Percentiles rank a stretch among this genome's conserved stretches.
Conservation (phyloP, 2,113 vertebrate species). For the Orycteropus afer region DNA sequence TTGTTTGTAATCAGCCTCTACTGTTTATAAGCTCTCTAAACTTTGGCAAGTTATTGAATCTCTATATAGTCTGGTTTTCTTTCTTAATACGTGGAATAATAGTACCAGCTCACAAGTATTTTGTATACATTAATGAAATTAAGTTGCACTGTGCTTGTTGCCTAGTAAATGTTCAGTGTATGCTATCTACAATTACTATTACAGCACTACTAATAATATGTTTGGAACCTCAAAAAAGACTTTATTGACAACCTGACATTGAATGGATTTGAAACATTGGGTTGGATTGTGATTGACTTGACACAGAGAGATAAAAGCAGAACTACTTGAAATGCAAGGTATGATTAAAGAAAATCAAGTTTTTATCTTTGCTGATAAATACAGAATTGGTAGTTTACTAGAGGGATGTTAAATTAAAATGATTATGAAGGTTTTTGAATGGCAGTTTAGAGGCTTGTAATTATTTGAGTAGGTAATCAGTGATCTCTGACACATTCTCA, state of each 20-base stretch:
- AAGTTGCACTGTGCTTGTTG: neutral
- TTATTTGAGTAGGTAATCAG: neutral
- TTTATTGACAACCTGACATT: constrained; percentile 55
- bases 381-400: neutral
- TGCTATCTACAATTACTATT: neutral
- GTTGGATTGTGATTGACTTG: constrained; percentile 14
- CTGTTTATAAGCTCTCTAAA: neutral
- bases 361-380: neutral
- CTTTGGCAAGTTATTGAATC: neutral
- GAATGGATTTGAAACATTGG: neutral
- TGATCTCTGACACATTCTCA: neutral
- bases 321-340: neutral
- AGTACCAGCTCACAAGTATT: neutral
- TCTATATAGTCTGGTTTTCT: neutral
- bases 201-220: constrained; percentile 33
- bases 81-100: neutral
- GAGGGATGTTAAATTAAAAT: neutral
- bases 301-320: neutral
- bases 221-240: constrained; percentile 20
- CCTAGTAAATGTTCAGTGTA: neutral
- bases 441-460: neutral
- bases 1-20: neutral
- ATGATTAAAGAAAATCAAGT: neutral
- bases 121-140: neutral
- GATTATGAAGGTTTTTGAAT: neutral